Conservation (phyloP, 2,113 vertebrate species). For the Onychorhynchus coronatus region DNA sequence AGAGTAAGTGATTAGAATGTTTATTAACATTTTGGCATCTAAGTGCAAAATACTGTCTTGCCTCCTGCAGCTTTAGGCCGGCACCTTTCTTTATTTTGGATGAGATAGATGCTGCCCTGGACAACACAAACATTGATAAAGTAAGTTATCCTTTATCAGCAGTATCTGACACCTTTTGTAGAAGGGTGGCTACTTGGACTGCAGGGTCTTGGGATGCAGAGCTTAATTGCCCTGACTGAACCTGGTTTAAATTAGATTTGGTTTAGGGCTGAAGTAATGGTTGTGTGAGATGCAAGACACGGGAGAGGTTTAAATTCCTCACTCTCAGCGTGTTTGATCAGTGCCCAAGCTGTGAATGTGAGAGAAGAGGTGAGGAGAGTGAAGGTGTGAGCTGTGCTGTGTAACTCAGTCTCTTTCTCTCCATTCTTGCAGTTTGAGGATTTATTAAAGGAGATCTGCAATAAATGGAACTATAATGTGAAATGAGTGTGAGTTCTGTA, state of each 20-base stretch:
- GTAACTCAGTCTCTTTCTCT: not conserved
- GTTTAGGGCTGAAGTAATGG: not conserved
- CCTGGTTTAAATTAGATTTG: not conserved
- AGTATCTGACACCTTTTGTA: not conserved
- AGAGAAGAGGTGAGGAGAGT: not conserved
- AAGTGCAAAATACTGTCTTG: not conserved
- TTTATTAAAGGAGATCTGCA: not conserved
- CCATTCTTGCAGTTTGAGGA: not conserved
- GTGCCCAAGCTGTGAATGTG: not conserved
- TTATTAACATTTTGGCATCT: not conserved
- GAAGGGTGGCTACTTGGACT: not conserved
- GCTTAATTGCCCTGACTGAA: not conserved
- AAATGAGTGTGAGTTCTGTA: not conserved
- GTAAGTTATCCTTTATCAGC: slow-evolving; percentile 53
- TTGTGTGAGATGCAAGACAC: not conserved
- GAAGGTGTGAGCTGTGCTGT: not conserved
- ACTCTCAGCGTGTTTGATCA: not conserved
- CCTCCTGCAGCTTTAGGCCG: slow-evolving; percentile 83
- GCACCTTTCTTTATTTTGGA: slow-evolving; percentile 93
- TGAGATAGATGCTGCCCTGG: slow-evolving; percentile 93
- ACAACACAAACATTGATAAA: slow-evolving; percentile 92
- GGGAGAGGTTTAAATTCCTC: not conserved
- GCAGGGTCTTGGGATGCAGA: not conserved
- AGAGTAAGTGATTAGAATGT: not conserved
- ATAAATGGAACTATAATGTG: not conserved